A percentile compares a stretch with the other conserved stretches of the same genome.
Conservation (phyloP, 2,797 vertebrate genomes). For the Hippopotamyrus pictus region DNA sequence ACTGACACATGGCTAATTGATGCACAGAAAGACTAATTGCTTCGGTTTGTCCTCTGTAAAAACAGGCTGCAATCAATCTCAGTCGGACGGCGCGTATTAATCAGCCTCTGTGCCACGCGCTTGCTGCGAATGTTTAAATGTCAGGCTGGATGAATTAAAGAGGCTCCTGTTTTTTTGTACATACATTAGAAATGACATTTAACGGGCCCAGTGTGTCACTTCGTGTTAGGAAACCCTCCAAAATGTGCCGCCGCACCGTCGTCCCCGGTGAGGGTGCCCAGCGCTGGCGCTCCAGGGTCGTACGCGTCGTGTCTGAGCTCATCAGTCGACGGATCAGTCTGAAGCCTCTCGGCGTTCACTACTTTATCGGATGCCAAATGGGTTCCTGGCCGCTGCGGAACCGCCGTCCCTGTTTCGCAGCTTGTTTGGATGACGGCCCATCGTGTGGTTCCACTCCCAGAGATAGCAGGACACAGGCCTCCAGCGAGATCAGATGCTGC, state of each 20-base stretch:
- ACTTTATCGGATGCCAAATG: background rate
- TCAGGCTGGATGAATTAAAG: constrained; percentile 15
- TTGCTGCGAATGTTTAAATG: background rate
- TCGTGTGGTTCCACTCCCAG: background rate
- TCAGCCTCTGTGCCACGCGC: background rate
- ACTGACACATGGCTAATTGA: constrained; percentile 18
- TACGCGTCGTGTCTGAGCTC: background rate
- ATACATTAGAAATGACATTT: constrained; percentile 21
- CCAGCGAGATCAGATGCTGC: background rate
- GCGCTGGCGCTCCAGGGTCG: background rate
- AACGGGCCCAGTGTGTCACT: background rate
- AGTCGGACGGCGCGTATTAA: background rate
- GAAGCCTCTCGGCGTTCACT: background rate
- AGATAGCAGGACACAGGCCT: background rate
- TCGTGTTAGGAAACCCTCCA: background rate
- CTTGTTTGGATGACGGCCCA: background rate
- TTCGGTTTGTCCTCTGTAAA: constrained; percentile 15
- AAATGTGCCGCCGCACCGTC: background rate
- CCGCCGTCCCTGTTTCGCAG: background rate
- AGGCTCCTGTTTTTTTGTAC: background rate
- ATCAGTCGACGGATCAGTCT: constrained; percentile 11
- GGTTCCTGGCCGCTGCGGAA: background rate
- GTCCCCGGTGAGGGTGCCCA: background rate
- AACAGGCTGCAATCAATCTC: constrained; percentile 15
- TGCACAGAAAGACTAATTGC: constrained; percentile 22